Evolutionary conservation across 23 tunicate species (phyloP).

Genomic region (Trididemnum nubilum): DNA sequence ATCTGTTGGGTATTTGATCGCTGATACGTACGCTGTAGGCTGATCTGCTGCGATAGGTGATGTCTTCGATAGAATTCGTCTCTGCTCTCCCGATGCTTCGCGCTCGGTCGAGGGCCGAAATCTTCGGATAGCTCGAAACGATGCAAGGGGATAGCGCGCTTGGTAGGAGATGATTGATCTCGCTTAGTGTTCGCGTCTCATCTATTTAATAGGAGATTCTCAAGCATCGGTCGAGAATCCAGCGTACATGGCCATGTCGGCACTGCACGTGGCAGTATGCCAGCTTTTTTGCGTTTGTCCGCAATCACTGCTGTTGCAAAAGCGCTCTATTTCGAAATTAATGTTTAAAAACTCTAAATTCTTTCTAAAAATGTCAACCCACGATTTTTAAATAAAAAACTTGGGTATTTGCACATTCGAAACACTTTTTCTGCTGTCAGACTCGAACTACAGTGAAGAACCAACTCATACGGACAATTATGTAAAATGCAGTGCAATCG

Average conservation of each 20-base stretch:
- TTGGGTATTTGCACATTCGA: too few species aligned
- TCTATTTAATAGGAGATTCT: constrained; percentile 8
- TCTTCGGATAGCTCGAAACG: constrained; percentile 19
- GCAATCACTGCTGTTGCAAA: too few species aligned
- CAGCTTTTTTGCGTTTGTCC: constrained; percentile 32
- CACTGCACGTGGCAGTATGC: constrained; percentile 74
- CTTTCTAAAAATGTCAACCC: too few species aligned
- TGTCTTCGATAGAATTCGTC: constrained; percentile 28
- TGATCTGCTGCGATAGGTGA: too few species aligned
- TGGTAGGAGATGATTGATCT: constrained; percentile 39
- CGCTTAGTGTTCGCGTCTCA: constrained; percentile 39
- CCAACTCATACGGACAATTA: too few species aligned
- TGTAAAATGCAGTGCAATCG: too few species aligned
- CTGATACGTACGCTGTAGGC: constrained; percentile 56
- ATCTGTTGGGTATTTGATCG: constrained; percentile 39
- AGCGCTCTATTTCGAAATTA: too few species aligned
- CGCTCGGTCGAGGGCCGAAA: constrained; percentile 69
- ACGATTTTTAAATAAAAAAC: too few species aligned
- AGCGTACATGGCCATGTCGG: constrained; percentile 52
- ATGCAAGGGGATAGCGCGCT: constrained; percentile 58
- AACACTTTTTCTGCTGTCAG: too few species aligned
- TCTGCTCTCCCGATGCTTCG: constrained; percentile 68
- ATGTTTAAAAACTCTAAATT: too few species aligned
- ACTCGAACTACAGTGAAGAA: too few species aligned
- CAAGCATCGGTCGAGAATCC: constrained; percentile 54